These are phyloP conservation scores for Aphis craccivora DNA, from an alignment of 1,140 invertebrate genomes.

Conservation along the genomic window DNA sequence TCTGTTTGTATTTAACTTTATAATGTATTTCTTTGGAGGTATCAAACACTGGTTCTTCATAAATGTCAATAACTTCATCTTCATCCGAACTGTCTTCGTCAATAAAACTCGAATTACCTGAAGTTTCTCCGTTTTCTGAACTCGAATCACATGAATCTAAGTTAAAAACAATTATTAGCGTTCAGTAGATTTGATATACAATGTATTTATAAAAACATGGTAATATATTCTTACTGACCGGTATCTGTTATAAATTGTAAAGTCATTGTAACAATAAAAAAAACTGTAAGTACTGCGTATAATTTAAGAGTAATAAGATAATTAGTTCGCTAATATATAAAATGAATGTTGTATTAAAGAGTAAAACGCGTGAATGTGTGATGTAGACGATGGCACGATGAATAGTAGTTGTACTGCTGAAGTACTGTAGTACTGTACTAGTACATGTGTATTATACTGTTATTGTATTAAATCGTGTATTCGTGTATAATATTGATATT, in stretches of 20 bases:
- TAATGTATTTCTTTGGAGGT: conserved; percentile 34
- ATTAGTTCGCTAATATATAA: not conserved
- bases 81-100: not conserved
- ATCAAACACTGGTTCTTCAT: conserved; percentile 12
- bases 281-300: not conserved
- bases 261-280: conserved; percentile 42
- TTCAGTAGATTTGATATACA: not conserved
- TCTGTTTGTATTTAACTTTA: conserved; percentile 20
- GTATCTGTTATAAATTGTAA: not conserved
- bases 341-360: not conserved
- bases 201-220: too few relatives aligned
- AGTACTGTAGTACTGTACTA: too few relatives aligned
- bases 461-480: too few relatives aligned
- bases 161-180: not conserved
- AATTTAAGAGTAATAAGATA: not conserved
- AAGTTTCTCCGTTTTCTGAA: not conserved
- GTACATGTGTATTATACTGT: too few relatives aligned
- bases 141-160: not conserved
- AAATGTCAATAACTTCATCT: not conserved
- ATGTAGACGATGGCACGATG: too few relatives aligned
- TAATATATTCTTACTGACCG: conserved; percentile 10
- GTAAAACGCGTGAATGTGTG: too few relatives aligned
- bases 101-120: not conserved
- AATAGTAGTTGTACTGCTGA: too few relatives aligned
- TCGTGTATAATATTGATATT: too few relatives aligned